Evolutionary conservation across 1,140 invertebrate species (phyloP), one percentile per base, ranked within the genome.

Genomic region (Samia ricini): DNA sequence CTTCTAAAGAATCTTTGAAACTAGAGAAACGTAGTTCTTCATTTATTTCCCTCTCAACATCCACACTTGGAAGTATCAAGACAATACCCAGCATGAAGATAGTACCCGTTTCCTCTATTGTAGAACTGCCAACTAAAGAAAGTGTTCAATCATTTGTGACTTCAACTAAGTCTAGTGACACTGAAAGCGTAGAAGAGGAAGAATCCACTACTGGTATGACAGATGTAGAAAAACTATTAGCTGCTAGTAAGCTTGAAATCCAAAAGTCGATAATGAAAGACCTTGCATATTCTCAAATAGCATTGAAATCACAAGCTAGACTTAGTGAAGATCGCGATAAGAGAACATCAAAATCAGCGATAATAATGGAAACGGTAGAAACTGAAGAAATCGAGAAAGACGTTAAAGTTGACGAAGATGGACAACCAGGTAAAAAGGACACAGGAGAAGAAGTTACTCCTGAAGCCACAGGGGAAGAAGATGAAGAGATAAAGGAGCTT

Each of bases 201-300:
- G 80, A 87, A 48, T 66, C 76, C 12, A 50, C 49, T 12, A 64
- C 69, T 19, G 63, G 63, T 63, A 12, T 29, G n/a, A 64, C 60
- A n/a, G 78, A 85, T 60, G 77, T 90, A 3, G 78, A 82, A 56
- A 77, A 79, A 22, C 69, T 79, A 62, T 66, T 86, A 49, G 82
- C 74, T 52, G 81, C 68, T 0, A 88, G 87, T 66, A 88, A 88
- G 67, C 22, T 82, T n/a, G 83, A 87, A 62, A 83, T 87, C 24
- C 84, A 89, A 51, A 87, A 85, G 60, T 86, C 83, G 7, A 83
- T 88, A 33, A 64, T 86, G 51, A 84, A 79, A 73, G 87, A 89
- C 62, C 66, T 89, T 19, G 78, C 73, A 23, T 82, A 81, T 58
- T 83, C 83, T 18, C 77, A 83, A 72, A 72, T 72, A 61, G 62